Conservation (phyloP, 2,113 vertebrate species). For the Nycticorax nycticorax region DNA sequence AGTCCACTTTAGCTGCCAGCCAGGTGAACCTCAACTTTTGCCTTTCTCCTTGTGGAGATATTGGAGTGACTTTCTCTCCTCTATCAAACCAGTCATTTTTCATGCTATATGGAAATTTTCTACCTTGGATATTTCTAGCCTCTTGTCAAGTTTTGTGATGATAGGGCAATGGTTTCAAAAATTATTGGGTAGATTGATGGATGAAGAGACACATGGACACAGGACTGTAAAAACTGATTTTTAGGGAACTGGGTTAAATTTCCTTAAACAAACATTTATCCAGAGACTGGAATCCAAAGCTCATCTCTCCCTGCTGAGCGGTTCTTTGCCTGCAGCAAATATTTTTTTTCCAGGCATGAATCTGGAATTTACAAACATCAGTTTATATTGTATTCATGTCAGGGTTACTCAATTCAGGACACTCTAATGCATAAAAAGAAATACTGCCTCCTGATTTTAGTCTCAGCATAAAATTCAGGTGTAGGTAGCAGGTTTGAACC, state of each 20-base stretch:
- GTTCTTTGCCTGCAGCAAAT: neutral
- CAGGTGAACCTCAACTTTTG: neutral
- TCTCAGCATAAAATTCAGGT: neutral
- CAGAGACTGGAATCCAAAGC: neutral
- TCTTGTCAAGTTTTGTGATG: neutral
- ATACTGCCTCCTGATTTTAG: neutral
- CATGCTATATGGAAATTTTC: neutral
- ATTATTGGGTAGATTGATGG: neutral
- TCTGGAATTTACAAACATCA: neutral
- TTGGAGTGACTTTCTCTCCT: neutral
- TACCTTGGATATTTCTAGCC: neutral
- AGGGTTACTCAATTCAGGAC: neutral
- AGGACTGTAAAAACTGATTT: neutral
- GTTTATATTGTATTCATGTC: neutral
- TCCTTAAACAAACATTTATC: neutral
- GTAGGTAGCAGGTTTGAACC: neutral
- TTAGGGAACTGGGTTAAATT: neutral
- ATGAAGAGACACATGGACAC: neutral
- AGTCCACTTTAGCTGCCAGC: neutral
- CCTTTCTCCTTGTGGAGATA: neutral
- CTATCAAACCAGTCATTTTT: neutral
- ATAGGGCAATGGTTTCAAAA: neutral
- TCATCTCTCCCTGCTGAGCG: neutral
- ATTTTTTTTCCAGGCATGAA: neutral
- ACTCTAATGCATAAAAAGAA: neutral